phyloP scores from a whole-genome alignment of 2,888 invertebrate genomes.

The Tiliacea citrago region DNA sequence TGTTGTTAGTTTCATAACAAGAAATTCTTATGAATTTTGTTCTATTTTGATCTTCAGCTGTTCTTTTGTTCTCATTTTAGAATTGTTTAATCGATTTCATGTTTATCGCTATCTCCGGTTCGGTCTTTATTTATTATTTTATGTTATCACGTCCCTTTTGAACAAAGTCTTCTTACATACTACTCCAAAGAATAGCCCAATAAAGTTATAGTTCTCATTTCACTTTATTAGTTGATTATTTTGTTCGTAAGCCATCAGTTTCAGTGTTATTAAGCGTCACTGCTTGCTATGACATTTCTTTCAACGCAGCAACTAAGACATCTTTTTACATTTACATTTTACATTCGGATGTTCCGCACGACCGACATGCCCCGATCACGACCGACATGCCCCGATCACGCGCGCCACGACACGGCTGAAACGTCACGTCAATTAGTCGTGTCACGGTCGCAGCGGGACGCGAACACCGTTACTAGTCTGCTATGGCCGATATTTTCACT shows the following conservation, averaged over 20 bases:
- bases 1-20: slow-evolving; percentile 33
- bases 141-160: background rate
- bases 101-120: background rate
- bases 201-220: no score
- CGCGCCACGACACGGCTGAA: slow-evolving; percentile 47
- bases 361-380: slow-evolving; percentile 55
- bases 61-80: slow-evolving; percentile 20
- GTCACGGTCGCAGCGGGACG: slow-evolving; percentile 58
- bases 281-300: slow-evolving; percentile 17
- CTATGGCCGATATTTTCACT: slow-evolving; percentile 46
- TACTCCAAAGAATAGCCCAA: background rate
- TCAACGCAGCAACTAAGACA: slow-evolving; percentile 8
- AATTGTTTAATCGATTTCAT: slow-evolving; percentile 13
- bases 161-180: background rate
- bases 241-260: background rate
- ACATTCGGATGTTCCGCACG: slow-evolving; percentile 52
- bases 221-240: background rate
- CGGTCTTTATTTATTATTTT: background rate
- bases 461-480: slow-evolving; percentile 48
- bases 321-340: slow-evolving; percentile 35
- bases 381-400: slow-evolving; percentile 54
- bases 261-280: background rate
- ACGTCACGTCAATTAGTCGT: slow-evolving; percentile 70
- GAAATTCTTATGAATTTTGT: slow-evolving; percentile 25
- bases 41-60: slow-evolving; percentile 13